A percentile compares a stretch with the other conserved stretches of the same genome.
Conservation (phyloP, 1,140 invertebrate species). For the Sarcophaga bullata region DNA sequence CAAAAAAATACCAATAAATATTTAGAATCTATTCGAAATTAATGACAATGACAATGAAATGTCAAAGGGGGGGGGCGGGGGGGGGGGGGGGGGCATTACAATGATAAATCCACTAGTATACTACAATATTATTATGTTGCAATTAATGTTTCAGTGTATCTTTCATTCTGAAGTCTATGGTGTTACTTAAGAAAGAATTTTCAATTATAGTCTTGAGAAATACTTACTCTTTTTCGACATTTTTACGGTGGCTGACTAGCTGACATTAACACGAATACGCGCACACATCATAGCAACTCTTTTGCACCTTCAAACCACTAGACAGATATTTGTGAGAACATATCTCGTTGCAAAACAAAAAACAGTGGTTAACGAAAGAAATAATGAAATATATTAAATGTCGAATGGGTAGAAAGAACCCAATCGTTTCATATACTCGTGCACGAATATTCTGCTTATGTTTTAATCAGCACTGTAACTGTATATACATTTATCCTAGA, state of each 20-base stretch:
- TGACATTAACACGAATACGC: slow-evolving; percentile 15
- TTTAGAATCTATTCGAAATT: too few relatives aligned
- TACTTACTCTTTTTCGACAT: slow-evolving; percentile 7
- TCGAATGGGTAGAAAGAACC: neutral
- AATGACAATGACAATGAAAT: too few relatives aligned
- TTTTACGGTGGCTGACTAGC: slow-evolving; percentile 20
- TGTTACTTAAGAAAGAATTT: neutral
- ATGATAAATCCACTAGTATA: too few relatives aligned
- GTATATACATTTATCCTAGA: neutral
- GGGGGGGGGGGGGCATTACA: too few relatives aligned
- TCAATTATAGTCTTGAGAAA: slow-evolving; percentile 14
- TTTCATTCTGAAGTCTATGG: neutral
- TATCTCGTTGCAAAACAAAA: neutral
- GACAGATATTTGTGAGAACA: neutral
- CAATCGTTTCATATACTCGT: neutral
- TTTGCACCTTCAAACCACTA: neutral
- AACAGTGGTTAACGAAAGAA: neutral
- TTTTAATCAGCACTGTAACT: neutral
- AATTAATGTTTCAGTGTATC: too few relatives aligned
- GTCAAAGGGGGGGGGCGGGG: too few relatives aligned
- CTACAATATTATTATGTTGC: too few relatives aligned
- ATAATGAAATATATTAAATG: neutral
- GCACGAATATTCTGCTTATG: neutral
- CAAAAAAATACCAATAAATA: too few relatives aligned
- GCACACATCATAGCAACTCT: neutral